Evolutionary conservation across 2,888 invertebrate genomes (phyloP), one percentile per base, ranked within the genome.

Genomic region (Trachelus stipa): DNA sequence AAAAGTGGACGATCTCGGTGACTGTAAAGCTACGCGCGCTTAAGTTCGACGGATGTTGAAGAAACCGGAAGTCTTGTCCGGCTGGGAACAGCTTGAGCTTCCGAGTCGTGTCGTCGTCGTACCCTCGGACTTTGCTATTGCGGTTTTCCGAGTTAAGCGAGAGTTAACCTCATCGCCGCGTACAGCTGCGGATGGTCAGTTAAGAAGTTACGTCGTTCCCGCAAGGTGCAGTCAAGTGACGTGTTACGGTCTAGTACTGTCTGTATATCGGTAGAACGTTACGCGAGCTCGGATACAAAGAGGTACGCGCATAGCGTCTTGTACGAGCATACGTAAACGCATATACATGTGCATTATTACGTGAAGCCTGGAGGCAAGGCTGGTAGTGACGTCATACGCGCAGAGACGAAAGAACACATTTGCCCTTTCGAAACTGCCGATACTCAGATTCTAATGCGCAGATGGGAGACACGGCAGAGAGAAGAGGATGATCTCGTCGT

Each of bases 171-270:
- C 83, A 81, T 82, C 79, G 80, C 79, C 80, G 77, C 82, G 76
- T 81, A 80, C 80, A 79, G 74, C 79, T 81, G 81, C 79, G 83
- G 83, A 83, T 81, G 84, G 85, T 84, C 84, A 83, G 84, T 85
- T 83, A 84, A 85, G 85, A 85, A 85, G 85, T 85, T 85, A 83
- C 85, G 83, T 83, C 83, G 81, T 80, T 81, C 82, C 81, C 81
- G 78, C 68, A 78, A 79, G 82, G 77, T 77, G 76, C 76, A 81
- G 81, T 81, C 79, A 75, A 73, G 79, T 80, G 81, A 80, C 80
- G 79, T 9, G 56, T 56, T 56, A 56, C 23, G 23, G 23, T 56
- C 23, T 56, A 23, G 23, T 1, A 23, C 56, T 23, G 56, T 23
- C 56, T 23, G 9, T 56, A 23, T 15, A 56, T 56, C 56, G 56